phyloP scores from a whole-genome alignment of 2,113 vertebrate species.

The Carlito syrichta region DNA sequence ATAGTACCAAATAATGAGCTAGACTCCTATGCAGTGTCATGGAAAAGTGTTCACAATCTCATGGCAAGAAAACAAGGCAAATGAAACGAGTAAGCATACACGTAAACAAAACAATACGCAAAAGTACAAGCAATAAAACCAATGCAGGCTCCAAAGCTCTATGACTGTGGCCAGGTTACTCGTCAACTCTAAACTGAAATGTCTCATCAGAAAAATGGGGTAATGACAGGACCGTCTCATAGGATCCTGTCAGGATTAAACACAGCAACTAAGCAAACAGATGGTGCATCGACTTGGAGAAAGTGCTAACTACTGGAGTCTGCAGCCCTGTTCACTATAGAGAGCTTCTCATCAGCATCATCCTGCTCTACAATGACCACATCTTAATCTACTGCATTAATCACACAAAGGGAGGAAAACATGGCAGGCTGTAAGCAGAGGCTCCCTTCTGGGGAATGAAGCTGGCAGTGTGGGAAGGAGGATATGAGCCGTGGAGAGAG shows the following conservation, averaged over 20 bases:
- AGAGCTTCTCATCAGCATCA: background rate
- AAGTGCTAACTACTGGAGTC: background rate
- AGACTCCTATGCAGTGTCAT: fast-evolving
- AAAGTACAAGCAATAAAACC: background rate
- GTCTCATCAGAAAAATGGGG: background rate
- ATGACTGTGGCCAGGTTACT: background rate
- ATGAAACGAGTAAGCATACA: background rate
- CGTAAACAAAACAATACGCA: background rate
- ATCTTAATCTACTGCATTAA: background rate
- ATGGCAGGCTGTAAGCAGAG: fast-evolving
- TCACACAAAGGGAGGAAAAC: background rate
- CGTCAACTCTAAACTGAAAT: background rate
- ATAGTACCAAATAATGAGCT: background rate
- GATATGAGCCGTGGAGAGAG: background rate
- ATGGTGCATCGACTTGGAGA: fast-evolving
- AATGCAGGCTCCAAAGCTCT: too few species aligned
- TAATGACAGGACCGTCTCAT: fast-evolving
- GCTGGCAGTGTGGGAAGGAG: background rate
- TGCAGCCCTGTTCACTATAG: fast-evolving
- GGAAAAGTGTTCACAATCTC: background rate
- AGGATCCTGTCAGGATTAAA: background rate
- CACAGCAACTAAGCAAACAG: background rate
- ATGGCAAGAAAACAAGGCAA: background rate
- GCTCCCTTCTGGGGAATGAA: background rate
- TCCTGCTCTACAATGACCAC: background rate